Base-by-base conservation (phyloP, 2,888 invertebrate species). In the Argyra leucocephala region DNA sequence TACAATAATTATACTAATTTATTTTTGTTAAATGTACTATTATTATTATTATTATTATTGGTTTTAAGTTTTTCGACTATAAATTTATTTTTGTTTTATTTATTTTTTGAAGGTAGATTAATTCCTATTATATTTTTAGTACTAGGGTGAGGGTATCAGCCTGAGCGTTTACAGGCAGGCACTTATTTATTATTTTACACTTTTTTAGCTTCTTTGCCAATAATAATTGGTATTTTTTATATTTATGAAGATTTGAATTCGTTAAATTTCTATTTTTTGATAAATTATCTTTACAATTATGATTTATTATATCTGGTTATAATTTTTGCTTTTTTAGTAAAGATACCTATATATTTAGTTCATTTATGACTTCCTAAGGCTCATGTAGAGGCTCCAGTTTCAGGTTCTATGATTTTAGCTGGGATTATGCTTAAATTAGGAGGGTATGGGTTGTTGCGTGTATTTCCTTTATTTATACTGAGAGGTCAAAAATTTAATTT, bases 331-430 rank as follows among this genome's bases (percentile, higher is more conserved):
- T 88, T 88, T 86, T 83, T 88, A 78, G 83, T 88, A 2, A 88
- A 88, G 78, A 82, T 88, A 73, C 88, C 88, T 3, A 84, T 88
- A 75, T 88, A 84, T 85, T 81, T 85, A 74, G 76, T 85, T 78
- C 88, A 89, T 83, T 80, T n/a, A n/a, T n/a, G n/a, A n/a, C n/a
- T n/a, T n/a, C n/a, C n/a, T n/a, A n/a, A n/a, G n/a, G n/a, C n/a
- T n/a, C n/a, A n/a, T n/a, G n/a, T n/a, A n/a, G n/a, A n/a, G n/a
- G n/a, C n/a, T n/a, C n/a, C n/a, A 87, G 74, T 88, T 69, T 82
- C 85, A 2, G 88, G 88, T 0, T 89, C 88, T 2, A 88, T 89
- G 80, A 85, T 89, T 84, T 85, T 89, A 79, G 88, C 88, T 0
- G 88, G 86, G 0, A 80, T 89, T 78, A 83, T 88, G 73, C 82